Evolutionary conservation across 2,797 vertebrate genomes (phyloP).

Genomic region (Acanthurus lineatus): DNA sequence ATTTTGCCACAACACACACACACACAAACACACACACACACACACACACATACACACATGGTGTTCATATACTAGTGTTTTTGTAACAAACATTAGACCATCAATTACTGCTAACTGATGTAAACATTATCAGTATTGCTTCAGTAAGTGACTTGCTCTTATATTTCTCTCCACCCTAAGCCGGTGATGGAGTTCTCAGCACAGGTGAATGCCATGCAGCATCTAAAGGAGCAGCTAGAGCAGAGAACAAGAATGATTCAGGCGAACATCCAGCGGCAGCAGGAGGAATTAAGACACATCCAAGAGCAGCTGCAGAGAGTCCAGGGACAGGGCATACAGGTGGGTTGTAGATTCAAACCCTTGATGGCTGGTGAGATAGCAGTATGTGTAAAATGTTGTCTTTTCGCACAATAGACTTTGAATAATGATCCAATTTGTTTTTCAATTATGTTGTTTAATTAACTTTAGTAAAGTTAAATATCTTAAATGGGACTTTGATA

Average conservation of each 20-base stretch:
- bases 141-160: neutral
- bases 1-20: no score
- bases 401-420: neutral
- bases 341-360: slow-evolving; percentile 40
- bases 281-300: slow-evolving; percentile 89
- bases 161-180: slow-evolving; percentile 62
- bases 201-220: slow-evolving; percentile 91
- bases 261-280: slow-evolving; percentile 90
- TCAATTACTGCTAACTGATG: neutral
- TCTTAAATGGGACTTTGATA: neutral
- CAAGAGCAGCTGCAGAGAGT: slow-evolving; percentile 91
- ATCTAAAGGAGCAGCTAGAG: slow-evolving; percentile 91
- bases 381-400: neutral
- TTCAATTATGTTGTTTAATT: no score
- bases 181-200: slow-evolving; percentile 87
- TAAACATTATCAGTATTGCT: neutral
- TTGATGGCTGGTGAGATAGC: neutral
- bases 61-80: neutral
- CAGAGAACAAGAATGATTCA: slow-evolving; percentile 90
- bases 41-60: no score
- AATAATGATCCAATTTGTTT: neutral
- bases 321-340: slow-evolving; percentile 88
- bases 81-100: neutral
- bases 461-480: neutral
- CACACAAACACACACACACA: no score